Evolutionary conservation across 2,888 invertebrate genomes (phyloP), one percentile per base, ranked within the genome.

Genomic region (Meghimatium bilineatum): DNA sequence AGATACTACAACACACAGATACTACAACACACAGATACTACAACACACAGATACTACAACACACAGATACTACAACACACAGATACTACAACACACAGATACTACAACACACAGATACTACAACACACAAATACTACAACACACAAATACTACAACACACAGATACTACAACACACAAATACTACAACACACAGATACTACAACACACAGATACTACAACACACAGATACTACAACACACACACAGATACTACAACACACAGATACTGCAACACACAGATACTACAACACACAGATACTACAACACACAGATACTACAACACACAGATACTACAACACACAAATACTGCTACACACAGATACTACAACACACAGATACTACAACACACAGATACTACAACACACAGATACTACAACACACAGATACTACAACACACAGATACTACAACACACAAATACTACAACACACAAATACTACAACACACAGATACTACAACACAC

Each of bases 401-500:
- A 52, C 69, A 56, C 52, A 71, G 6, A 29, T 52, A 71, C 56
- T 80, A 52, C 69, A n/a, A n/a, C n/a, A n/a, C n/a, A n/a, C n/a
- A n/a, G n/a, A n/a, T 23, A 72, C 52, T 56, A 56, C 56, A 36
- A 80, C 71, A 52, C 69, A 56, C 52, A 71, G 6, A 29, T 52
- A 71, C 56, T 80, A 52, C 69, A 44, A 80, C 69, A n/a, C 36
- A 44, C 72, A 49, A 67, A 6, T 63, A 72, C 49, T 44, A 72
- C 49, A 38, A 49, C 29, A 52, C n/a, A 80, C 71, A 71, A 52
- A 69, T 71, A 71, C 80, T 80, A 34, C 17, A 38, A 80, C 34
- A n/a, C 67, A n/a, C n/a, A n/a, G n/a, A n/a, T n/a, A n/a, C n/a
- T n/a, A n/a, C n/a, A n/a, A n/a, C n/a, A n/a, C n/a, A n/a, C n/a